Evolutionary conservation across 1,140 invertebrate species (phyloP), one percentile per base, ranked within the genome.

Genomic region (Lethrus apterus): DNA sequence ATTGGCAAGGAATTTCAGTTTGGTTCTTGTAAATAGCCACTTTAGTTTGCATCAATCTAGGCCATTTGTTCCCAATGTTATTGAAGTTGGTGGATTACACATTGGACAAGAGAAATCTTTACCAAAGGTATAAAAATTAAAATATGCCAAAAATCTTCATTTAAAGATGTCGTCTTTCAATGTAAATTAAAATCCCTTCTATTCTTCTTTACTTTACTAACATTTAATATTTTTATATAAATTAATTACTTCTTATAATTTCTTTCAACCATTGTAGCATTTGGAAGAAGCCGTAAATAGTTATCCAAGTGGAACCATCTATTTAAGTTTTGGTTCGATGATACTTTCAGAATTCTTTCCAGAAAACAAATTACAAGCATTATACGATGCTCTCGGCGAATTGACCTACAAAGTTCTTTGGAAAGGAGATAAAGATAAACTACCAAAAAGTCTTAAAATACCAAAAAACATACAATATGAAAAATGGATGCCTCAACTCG

Each of bases 401-500:
- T 59, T 83, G 2, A 73, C 75, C 56, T 73, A 79, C 62, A 72
- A 68, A 63, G 72, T 81, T 44, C 50, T 83, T 15, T 81, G 78
- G 79, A 82, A 81, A 66, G 76, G 76, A 46, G 65, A 69, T 33
- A 65, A 63, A 31, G 71, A 68, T 20, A 64, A 63, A 20, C 56
- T 70, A 45, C 54, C 65, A 0, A 54, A 66, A 18, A 30, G 57
- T 3, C 36, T 57, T 7, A 53, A 50, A 33, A 35, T 75, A 46
- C 71, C 78, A 9, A 18, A 58, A 14, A 82, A 82, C 62, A 71
- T 83, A 18, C 72, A 73, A 63, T 71, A 78, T 17, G 56, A 72
- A 35, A 69, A 74, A 51, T 86, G 82, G 83, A 66, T 80, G 51
- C 82, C 83, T n/a, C 83, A 86, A 64, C 74, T 78, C 54, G 77